Evolutionary conservation across 2,113 vertebrate genomes (phyloP).

Genomic region (Rhynchomys soricoides): DNA sequence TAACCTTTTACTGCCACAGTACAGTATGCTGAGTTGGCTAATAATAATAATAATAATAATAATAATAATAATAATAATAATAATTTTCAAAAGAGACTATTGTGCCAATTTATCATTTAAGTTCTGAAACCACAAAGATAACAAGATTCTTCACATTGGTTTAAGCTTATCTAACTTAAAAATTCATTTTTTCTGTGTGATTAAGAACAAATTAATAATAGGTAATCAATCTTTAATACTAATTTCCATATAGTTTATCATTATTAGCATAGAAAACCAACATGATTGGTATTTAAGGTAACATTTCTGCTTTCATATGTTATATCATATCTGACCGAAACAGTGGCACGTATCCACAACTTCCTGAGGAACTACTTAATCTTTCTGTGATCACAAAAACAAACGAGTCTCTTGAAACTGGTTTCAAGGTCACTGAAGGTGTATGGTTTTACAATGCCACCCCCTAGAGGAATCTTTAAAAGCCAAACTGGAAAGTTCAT

Average conservation of each 20-base stretch:
- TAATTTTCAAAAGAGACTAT: neutral
- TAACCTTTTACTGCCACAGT: neutral
- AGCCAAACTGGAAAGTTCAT: neutral
- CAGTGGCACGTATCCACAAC: neutral
- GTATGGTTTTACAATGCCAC: conserved; percentile 65
- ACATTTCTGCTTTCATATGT: neutral
- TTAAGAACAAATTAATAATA: conserved; percentile 35
- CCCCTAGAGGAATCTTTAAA: conserved; percentile 70
- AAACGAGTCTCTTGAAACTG: conserved; percentile 24
- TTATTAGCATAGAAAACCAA: neutral
- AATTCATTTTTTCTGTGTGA: conserved; percentile 30
- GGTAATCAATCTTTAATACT: neutral
- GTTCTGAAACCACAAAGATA: neutral
- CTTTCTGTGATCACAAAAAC: conserved; percentile 24
- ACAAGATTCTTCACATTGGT: neutral
- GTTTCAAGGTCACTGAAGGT: neutral
- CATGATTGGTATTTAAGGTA: conserved; percentile 20
- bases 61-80: neutral
- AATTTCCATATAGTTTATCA: neutral
- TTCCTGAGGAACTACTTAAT: conserved; percentile 26
- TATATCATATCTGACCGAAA: neutral
- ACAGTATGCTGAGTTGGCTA: neutral
- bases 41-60: no score
- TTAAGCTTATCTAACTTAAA: neutral
- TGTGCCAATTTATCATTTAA: neutral